These are phyloP conservation scores for Sciurus vulgaris DNA, from an alignment of 2,797 vertebrate species.

Conservation along the genomic window DNA sequence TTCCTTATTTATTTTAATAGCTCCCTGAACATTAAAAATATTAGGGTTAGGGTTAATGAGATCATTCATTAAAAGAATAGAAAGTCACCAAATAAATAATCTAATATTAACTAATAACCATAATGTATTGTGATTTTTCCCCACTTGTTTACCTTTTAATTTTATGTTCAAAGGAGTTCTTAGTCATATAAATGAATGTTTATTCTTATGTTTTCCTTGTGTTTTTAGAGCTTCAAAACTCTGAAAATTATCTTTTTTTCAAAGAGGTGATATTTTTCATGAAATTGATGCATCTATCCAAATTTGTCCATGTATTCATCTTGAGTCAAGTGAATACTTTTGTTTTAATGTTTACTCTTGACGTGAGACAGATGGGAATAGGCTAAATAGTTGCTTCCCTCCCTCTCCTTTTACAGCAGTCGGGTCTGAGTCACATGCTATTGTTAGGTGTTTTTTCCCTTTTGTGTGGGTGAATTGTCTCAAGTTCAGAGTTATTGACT, in stretches of 20 bases:
- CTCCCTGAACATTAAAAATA: slow-evolving; percentile 34
- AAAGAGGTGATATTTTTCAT: slow-evolving; percentile 59
- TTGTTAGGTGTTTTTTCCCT: slow-evolving; percentile 55
- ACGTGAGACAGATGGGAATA: slow-evolving; percentile 18
- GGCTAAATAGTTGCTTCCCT: neutral
- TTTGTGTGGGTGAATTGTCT: slow-evolving; percentile 70
- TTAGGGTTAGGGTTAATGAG: too few species aligned
- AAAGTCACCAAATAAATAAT: too few species aligned
- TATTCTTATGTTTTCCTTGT: slow-evolving; percentile 44
- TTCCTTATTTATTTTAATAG: slow-evolving; percentile 32
- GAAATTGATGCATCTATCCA: slow-evolving; percentile 31
- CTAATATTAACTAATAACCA: neutral
- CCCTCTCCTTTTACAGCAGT: neutral
- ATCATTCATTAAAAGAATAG: too few species aligned
- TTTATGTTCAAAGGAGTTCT: slow-evolving; percentile 49
- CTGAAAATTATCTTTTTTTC: slow-evolving; percentile 47
- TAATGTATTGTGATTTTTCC: neutral
- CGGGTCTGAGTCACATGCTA: slow-evolving; percentile 66
- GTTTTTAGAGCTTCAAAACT: slow-evolving; percentile 35
- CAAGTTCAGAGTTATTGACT: slow-evolving; percentile 69
- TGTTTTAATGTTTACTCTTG: slow-evolving; percentile 48
- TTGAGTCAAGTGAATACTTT: slow-evolving; percentile 55
- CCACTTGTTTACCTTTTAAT: slow-evolving; percentile 25
- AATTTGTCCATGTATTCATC: neutral
- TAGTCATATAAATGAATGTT: neutral